Evolutionary conservation across 2,888 invertebrate genomes (phyloP), one percentile per base, ranked within the genome.

Genomic region (Nematopogon swammerdamellus): DNA sequence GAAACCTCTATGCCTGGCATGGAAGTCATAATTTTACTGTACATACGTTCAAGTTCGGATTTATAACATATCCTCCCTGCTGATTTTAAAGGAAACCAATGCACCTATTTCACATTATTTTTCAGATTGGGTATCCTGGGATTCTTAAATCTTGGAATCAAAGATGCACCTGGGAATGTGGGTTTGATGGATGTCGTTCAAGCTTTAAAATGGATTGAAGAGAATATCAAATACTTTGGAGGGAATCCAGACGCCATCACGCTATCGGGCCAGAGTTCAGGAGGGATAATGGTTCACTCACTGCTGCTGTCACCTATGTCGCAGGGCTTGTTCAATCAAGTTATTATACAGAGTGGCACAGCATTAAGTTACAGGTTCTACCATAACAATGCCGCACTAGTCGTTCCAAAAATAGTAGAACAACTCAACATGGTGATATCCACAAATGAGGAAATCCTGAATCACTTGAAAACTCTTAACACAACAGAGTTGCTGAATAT

Each of bases 101-200:
- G n/a, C n/a, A n/a, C n/a, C n/a, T n/a, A n/a, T n/a, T n/a, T n/a
- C n/a, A n/a, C n/a, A n/a, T 43, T 18, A 14, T 29, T 16, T 50
- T 52, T n/a, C 48, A 51, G 65, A 50, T 51, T 64, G 5, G 62
- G 60, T 1, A 58, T 60, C 17, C 50, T 63, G 5, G 62, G 62
- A 16, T 60, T 59, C 44, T 47, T 61, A 18, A 57, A 57, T 42
- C 55, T 59, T 16, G 56, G 54, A 16, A 55, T 55, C 18, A 42
- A 52, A 18, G 53, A 55, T 14, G 56, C 55, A 1, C 55, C 59
- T 4, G 60, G 60, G 10, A 61, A 61, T 49, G 57, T 56, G 42
- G 60, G 58, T 0, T 43, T 61, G 18, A 58, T 57, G 50, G 60
- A 61, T 51, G 55, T 55, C 17, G 53, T 57, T 2, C 45, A 50